Conservation (phyloP, 2,888 invertebrate species). For the Phrixothrix hirtus region DNA sequence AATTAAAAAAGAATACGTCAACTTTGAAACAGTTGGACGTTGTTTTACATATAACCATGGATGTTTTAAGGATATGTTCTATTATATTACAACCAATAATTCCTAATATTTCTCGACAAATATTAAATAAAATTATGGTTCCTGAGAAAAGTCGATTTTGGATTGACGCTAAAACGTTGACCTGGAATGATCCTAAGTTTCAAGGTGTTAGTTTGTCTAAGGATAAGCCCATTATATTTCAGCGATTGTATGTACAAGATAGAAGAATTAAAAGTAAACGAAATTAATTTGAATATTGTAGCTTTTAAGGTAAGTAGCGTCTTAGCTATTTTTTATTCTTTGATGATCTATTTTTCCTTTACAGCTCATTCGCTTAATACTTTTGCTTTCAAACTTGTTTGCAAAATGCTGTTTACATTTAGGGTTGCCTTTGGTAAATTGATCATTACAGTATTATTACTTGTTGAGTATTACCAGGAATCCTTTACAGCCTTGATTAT, state of each 20-base stretch:
- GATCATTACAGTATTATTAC: too few relatives aligned
- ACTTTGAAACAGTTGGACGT: constrained; percentile 61
- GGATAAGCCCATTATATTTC: constrained; percentile 46
- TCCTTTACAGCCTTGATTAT: too few relatives aligned
- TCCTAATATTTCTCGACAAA: constrained; percentile 68
- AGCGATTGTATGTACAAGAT: constrained; percentile 43
- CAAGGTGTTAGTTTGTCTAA: constrained; percentile 35
- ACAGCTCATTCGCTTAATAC: too few relatives aligned
- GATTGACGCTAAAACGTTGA: constrained; percentile 53
- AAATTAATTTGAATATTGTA: neutral
- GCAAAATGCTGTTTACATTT: too few relatives aligned
- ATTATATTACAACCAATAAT: constrained; percentile 86
- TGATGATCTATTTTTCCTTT: too few relatives aligned
- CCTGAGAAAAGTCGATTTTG: constrained; percentile 58
- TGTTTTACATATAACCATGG: constrained; percentile 81
- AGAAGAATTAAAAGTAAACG: constrained; percentile 26
- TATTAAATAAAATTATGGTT: constrained; percentile 72
- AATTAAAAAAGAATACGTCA: constrained; percentile 67
- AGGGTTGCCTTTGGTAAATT: too few relatives aligned
- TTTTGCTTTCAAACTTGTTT: too few relatives aligned
- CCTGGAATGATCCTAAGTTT: constrained; percentile 42
- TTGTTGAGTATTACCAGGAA: too few relatives aligned
- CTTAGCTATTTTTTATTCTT: too few relatives aligned
- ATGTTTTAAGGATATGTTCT: constrained; percentile 77
- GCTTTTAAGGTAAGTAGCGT: too few relatives aligned